phyloP scores from a whole-genome alignment of 1,140 invertebrate species.

The Arion vulgaris region DNA sequence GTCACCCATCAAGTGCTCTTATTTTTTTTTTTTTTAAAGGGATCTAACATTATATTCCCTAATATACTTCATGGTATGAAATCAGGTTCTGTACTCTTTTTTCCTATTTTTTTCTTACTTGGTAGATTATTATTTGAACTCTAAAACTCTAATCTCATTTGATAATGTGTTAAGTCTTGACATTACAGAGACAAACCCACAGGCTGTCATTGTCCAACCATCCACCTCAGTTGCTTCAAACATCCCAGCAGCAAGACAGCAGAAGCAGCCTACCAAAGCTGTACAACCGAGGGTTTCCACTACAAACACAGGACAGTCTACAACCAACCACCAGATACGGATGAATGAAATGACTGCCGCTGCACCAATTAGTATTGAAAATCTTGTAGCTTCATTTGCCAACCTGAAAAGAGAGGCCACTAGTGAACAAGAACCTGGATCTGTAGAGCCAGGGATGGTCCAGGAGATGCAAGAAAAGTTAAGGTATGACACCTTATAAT shows the following conservation, averaged over 20 bases:
- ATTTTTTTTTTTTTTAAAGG: too few species aligned
- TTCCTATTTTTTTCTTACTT: too few species aligned
- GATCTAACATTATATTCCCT: too few species aligned
- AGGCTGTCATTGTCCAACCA: not conserved
- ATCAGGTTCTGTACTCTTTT: too few species aligned
- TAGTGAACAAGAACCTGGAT: not conserved
- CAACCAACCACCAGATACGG: constrained; percentile 4
- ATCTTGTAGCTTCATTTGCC: constrained; percentile 24
- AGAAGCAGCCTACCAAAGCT: not conserved
- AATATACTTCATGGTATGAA: too few species aligned
- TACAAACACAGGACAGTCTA: constrained; percentile 4
- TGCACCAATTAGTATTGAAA: constrained; percentile 11
- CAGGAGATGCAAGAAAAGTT: constrained; percentile 21
- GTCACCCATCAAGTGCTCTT: too few species aligned
- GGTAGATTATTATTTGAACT: too few species aligned
- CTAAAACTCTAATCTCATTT: too few species aligned
- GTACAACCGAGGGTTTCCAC: not conserved
- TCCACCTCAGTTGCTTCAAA: constrained; percentile 14
- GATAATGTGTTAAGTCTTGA: too few species aligned
- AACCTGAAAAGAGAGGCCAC: not conserved
- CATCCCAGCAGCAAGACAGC: constrained; percentile 21
- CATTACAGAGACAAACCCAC: not conserved
- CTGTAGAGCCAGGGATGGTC: constrained; percentile 4
- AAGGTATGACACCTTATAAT: too few species aligned
- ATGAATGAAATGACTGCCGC: not conserved